A percentile compares a stretch with the other conserved stretches of the same genome.
Evolutionary conservation across 2,888 invertebrate species (phyloP).

Genomic region (Poecilobothrus nobilitatus): DNA sequence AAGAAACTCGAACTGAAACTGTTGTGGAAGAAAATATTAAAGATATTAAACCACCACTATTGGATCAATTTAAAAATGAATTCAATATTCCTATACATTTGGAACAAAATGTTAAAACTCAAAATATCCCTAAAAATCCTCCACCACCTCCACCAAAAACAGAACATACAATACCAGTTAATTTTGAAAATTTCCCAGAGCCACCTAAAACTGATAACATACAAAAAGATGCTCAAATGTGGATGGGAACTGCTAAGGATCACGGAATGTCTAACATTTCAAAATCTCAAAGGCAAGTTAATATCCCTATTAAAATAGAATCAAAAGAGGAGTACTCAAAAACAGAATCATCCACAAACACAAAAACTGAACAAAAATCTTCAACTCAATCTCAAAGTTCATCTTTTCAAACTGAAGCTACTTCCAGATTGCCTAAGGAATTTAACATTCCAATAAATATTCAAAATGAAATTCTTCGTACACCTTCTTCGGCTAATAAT

Average conservation of each 20-base stretch:
- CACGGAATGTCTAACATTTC: background rate
- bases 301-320: background rate
- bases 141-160: slow-evolving; percentile 16
- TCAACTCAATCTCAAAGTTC: background rate
- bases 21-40: background rate
- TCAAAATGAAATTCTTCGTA: background rate
- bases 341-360: background rate
- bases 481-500: background rate
- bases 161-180: background rate
- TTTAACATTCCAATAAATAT: background rate
- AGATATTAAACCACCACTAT: background rate
- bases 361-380: too few relatives aligned
- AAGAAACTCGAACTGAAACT: slow-evolving; percentile 20
- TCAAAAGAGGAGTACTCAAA: background rate
- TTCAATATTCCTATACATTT: slow-evolving; percentile 18
- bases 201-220: background rate
- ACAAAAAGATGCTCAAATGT: background rate
- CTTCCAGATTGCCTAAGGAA: background rate
- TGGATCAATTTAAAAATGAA: slow-evolving; percentile 14
- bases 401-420: background rate
- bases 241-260: background rate
- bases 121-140: slow-evolving; percentile 14
- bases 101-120: background rate
- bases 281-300: background rate
- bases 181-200: background rate